Evolutionary conservation across 2,888 invertebrate species (phyloP).

Genomic region (Lasius platythorax): DNA sequence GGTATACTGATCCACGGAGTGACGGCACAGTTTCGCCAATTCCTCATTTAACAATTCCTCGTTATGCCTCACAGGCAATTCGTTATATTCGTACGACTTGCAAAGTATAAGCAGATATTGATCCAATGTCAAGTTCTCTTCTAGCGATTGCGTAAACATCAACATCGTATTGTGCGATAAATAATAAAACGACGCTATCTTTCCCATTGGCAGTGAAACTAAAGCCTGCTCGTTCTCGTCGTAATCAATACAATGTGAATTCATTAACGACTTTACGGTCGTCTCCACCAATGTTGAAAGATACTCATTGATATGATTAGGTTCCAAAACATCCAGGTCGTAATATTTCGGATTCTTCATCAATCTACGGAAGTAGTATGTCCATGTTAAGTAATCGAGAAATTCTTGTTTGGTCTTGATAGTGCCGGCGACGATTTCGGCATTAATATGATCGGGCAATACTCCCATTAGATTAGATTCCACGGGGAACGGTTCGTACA

Average conservation of each 20-base stretch:
- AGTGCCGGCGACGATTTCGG: conserved; percentile 98
- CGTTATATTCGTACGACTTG: conserved; percentile 95
- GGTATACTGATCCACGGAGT: conserved; percentile 90
- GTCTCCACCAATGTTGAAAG: conserved; percentile 94
- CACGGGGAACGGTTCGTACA: conserved; percentile 99
- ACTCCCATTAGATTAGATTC: conserved; percentile 97
- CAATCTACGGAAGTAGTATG: conserved; percentile 97
- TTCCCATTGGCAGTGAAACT: conserved; percentile 90
- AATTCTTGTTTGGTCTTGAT: conserved; percentile 97
- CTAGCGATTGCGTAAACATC: conserved; percentile 91
- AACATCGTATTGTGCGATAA: conserved; percentile 96
- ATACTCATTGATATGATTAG: conserved; percentile 90
- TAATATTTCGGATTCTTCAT: conserved; percentile 97
- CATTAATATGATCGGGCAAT: conserved; percentile 98
- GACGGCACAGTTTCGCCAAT: conserved; percentile 91
- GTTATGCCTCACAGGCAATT: conserved; percentile 98
- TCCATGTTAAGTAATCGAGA: conserved; percentile 99
- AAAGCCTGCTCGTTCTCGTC: conserved; percentile 87
- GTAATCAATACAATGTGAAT: conserved; percentile 93
- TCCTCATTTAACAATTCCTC: conserved; percentile 98
- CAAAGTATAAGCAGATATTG: conserved; percentile 93
- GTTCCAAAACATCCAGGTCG: conserved; percentile 91
- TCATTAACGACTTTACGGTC: conserved; percentile 90
- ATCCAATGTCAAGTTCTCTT: conserved; percentile 89
- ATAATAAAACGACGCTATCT: conserved; percentile 98